These are phyloP conservation scores for Percopsis transmontana DNA, from an alignment of 2,113 vertebrate species.

Conservation along the genomic window DNA sequence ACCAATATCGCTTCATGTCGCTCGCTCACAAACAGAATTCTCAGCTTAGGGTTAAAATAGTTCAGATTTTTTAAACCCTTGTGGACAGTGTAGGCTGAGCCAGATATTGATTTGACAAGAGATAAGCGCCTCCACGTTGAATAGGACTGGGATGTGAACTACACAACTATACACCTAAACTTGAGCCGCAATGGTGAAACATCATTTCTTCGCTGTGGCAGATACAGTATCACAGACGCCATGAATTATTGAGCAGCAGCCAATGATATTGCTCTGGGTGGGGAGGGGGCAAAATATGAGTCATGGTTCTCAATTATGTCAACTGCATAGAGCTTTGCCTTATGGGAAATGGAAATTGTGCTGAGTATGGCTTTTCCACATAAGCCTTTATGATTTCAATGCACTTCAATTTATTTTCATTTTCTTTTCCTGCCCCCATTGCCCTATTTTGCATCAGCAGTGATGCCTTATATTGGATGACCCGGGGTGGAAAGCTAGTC, in stretches of 20 bases:
- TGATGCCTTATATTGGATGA: too few species aligned
- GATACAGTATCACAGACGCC: conserved; percentile 43
- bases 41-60: conserved; percentile 2
- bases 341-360: conserved; percentile 35
- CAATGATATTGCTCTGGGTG: conserved; percentile 49
- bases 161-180: conserved; percentile 5
- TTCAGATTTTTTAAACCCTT: too few species aligned
- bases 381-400: neutral
- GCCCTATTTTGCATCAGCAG: neutral
- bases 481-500: conserved; percentile 6
- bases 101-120: conserved; percentile 22
- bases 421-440: neutral
- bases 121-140: conserved; percentile 8
- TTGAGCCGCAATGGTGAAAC: conserved; percentile 19
- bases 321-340: conserved; percentile 24
- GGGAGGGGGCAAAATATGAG: conserved; percentile 41
- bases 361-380: conserved; percentile 3
- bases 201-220: conserved; percentile 27
- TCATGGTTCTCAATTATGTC: conserved; percentile 53
- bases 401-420: neutral
- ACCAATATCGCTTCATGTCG: conserved; percentile 8
- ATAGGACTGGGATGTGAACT: conserved; percentile 3
- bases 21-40: conserved; percentile 20
- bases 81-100: neutral
- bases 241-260: conserved; percentile 66